Percentiles rank a stretch among this genome's conserved stretches.
Conservation (phyloP, 2,888 invertebrate genomes). For the Andrena minutula region DNA sequence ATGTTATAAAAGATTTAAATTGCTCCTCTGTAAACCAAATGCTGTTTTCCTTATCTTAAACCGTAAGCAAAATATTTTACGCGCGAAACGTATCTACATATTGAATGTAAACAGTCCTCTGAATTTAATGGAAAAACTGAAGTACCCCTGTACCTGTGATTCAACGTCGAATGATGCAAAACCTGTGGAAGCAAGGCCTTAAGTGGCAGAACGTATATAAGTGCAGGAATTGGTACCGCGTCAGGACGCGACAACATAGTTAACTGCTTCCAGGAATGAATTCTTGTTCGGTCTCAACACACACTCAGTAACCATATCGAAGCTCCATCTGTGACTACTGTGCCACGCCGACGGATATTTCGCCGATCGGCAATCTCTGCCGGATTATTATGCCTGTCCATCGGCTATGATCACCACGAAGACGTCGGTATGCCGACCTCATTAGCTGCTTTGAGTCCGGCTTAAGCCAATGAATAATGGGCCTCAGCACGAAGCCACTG, state of each 20-base stretch:
- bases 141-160: slow-evolving; percentile 8
- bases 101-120: too few relatives aligned
- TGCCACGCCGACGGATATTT: slow-evolving; percentile 72
- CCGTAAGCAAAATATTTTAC: too few relatives aligned
- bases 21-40: too few relatives aligned
- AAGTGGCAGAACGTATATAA: slow-evolving; percentile 51
- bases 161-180: slow-evolving; percentile 49
- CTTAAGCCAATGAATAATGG: slow-evolving; percentile 72
- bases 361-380: slow-evolving; percentile 74
- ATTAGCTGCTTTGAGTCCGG: slow-evolving; percentile 70
- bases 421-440: slow-evolving; percentile 74
- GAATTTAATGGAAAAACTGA: neutral
- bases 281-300: slow-evolving; percentile 64
- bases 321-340: slow-evolving; percentile 74
- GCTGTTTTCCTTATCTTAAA: too few relatives aligned
- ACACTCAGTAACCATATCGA: slow-evolving; percentile 70
- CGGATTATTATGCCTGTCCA: slow-evolving; percentile 77
- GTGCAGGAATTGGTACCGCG: slow-evolving; percentile 70
- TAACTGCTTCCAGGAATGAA: slow-evolving; percentile 76
- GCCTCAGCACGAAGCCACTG: slow-evolving; percentile 55
- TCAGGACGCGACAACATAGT: slow-evolving; percentile 72
- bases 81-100: too few relatives aligned
- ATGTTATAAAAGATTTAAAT: too few relatives aligned
- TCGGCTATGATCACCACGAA: slow-evolving; percentile 69
- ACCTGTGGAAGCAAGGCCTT: slow-evolving; percentile 39